Evolutionary conservation across 2,113 vertebrate species (phyloP).

Genomic region (Chaetops frenatus): DNA sequence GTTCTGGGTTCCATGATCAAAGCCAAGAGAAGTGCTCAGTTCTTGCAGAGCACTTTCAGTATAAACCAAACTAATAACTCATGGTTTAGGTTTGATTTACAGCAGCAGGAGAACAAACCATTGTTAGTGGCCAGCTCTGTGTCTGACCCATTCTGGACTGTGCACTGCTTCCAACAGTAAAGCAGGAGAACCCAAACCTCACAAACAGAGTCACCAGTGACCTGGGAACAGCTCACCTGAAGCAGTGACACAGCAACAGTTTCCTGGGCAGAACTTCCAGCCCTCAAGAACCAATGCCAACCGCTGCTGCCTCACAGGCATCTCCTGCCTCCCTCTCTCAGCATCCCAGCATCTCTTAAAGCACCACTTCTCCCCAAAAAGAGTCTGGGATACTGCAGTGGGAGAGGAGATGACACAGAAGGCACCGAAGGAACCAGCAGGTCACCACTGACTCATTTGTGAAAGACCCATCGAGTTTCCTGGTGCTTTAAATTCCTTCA

Average conservation of each 20-base stretch:
- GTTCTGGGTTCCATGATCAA: background rate
- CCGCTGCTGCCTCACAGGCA: background rate
- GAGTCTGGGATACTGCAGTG: background rate
- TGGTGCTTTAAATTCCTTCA: background rate
- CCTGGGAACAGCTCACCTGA: background rate
- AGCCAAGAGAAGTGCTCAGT: background rate
- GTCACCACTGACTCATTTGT: background rate
- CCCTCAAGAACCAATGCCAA: background rate
- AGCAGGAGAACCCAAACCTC: background rate
- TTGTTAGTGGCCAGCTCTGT: background rate
- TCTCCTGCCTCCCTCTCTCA: background rate
- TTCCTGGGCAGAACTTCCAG: background rate
- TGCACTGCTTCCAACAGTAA: background rate
- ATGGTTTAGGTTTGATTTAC: background rate
- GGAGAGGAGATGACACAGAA: background rate
- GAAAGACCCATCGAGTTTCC: background rate
- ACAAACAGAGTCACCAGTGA: background rate
- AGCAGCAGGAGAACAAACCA: background rate
- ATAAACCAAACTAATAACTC: background rate
- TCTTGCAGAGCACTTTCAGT: background rate
- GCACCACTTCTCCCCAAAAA: background rate
- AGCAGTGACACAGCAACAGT: background rate
- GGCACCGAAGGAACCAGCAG: background rate
- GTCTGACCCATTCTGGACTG: background rate
- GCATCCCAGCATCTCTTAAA: background rate